Evolutionary conservation across 1,140 invertebrate genomes (phyloP).

Genomic region (Cheumatopsyche charites): DNA sequence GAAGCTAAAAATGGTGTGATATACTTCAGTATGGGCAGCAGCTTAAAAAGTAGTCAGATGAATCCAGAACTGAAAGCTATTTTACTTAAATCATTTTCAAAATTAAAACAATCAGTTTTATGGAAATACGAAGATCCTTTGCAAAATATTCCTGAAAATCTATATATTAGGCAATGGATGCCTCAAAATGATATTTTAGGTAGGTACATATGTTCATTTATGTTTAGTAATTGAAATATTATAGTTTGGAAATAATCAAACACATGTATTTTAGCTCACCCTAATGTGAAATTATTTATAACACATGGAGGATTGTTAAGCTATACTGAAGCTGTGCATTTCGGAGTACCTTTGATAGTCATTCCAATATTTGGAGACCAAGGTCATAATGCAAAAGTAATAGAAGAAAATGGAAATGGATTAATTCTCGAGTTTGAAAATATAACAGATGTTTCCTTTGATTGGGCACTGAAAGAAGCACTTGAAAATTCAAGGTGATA

Average conservation of each 20-base stretch:
- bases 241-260: background rate
- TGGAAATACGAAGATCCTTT: conserved; percentile 71
- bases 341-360: conserved; percentile 51
- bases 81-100: conserved; percentile 61
- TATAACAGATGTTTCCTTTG: conserved; percentile 33
- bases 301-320: conserved; percentile 64
- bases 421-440: conserved; percentile 43
- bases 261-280: conserved; percentile 57
- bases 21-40: conserved; percentile 70
- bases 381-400: conserved; percentile 56
- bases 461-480: conserved; percentile 29
- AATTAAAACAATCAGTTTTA: conserved; percentile 66
- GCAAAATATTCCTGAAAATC: conserved; percentile 63
- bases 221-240: background rate
- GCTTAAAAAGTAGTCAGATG: conserved; percentile 61
- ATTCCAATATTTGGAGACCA: conserved; percentile 55
- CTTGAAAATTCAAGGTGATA: conserved; percentile 20
- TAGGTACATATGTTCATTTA: background rate
- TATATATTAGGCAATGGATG: conserved; percentile 70
- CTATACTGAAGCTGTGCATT: conserved; percentile 51
- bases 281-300: conserved; percentile 59
- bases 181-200: conserved; percentile 72
- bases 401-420: conserved; percentile 51
- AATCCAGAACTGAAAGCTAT: conserved; percentile 55
- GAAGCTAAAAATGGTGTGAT: conserved; percentile 64